Conservation (phyloP, 2,888 invertebrate species). For the Lasioglossum leucozonium region DNA sequence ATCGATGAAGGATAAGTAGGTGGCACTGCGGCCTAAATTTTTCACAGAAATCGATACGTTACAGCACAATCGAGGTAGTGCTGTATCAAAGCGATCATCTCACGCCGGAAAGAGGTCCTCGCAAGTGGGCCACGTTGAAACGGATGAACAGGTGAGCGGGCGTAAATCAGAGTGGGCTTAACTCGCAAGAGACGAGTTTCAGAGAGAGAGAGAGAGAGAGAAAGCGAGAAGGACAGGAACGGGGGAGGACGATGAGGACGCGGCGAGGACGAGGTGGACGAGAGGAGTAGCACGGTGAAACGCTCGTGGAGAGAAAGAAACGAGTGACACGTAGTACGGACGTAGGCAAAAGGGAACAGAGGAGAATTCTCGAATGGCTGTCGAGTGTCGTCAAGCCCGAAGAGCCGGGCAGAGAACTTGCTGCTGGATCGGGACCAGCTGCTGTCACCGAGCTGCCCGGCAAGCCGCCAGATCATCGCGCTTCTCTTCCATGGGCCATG, state of each 20-base stretch:
- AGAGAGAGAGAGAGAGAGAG: slow-evolving; percentile 29
- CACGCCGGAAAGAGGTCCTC: slow-evolving; percentile 71
- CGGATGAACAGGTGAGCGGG: slow-evolving; percentile 82
- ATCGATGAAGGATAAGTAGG: neutral
- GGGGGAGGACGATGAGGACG: slow-evolving; percentile 31
- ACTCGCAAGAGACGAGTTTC: slow-evolving; percentile 24
- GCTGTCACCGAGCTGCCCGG: slow-evolving; percentile 75
- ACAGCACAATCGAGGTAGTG: neutral
- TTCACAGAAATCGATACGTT: neutral
- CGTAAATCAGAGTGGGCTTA: slow-evolving; percentile 80
- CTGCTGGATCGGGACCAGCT: slow-evolving; percentile 77
- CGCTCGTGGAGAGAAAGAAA: slow-evolving; percentile 1
- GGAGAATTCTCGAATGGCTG: slow-evolving; percentile 21
- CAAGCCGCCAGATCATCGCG: slow-evolving; percentile 63
- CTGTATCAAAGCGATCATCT: neutral
- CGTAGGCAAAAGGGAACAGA: slow-evolving; percentile 27
- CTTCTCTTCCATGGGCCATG: slow-evolving; percentile 33
- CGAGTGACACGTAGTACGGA: slow-evolving; percentile 17
- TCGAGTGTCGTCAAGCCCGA: slow-evolving; percentile 26
- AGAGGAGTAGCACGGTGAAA: slow-evolving; percentile 25
- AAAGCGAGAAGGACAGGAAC: neutral
- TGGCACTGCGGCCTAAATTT: neutral
- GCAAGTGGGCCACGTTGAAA: slow-evolving; percentile 81
- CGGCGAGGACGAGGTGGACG: neutral
- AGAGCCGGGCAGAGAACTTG: slow-evolving; percentile 39